Conservation (phyloP, 2,113 vertebrate genomes). For the Leucoraja erinaceus region DNA sequence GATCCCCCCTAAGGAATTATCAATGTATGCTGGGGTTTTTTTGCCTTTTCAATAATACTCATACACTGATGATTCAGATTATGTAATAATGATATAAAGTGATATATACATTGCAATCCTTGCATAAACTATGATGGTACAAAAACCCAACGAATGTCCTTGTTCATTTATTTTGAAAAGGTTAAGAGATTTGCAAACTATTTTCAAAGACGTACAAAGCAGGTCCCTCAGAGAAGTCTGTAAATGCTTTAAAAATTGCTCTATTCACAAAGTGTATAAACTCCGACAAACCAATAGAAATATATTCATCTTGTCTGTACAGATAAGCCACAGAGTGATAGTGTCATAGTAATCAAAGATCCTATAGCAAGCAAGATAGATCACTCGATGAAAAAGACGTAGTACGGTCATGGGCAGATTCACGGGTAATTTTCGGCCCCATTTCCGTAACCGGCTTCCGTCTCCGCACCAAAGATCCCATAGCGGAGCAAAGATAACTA, state of each 20-base stretch:
- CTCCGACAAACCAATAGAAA: not conserved
- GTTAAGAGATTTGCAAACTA: not conserved
- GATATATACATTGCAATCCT: conserved; percentile 19
- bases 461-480: too few species aligned
- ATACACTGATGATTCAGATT: not conserved
- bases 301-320: conserved; percentile 26
- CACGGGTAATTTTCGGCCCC: too few species aligned
- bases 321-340: not conserved
- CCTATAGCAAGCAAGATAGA: too few species aligned
- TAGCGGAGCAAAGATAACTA: too few species aligned
- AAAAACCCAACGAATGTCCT: too few species aligned
- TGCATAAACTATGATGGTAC: not conserved
- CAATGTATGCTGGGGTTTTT: not conserved
- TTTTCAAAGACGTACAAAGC: not conserved
- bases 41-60: not conserved
- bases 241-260: not conserved
- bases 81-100: not conserved
- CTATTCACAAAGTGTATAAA: not conserved
- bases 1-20: not conserved
- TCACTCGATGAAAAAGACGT: too few species aligned
- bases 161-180: not conserved
- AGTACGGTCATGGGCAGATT: too few species aligned
- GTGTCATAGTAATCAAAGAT: too few species aligned
- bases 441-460: too few species aligned
- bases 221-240: not conserved